Conservation (phyloP, 2,113 vertebrate species). For the Sturnira hondurensis region DNA sequence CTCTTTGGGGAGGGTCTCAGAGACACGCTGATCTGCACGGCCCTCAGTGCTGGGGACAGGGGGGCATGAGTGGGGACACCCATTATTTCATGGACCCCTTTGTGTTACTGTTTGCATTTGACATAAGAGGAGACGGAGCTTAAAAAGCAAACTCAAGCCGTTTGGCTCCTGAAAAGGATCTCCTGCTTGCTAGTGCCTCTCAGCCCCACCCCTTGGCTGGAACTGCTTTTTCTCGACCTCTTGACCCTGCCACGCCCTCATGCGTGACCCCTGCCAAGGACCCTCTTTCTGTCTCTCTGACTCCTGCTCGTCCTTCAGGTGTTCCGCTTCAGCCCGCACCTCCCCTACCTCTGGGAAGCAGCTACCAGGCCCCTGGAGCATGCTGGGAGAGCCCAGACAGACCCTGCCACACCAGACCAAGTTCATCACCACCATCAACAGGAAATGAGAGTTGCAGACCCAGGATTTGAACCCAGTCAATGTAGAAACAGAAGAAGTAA, state of each 20-base stretch:
- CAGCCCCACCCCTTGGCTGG: fast-evolving
- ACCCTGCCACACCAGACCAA: fast-evolving
- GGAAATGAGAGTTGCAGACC: no score
- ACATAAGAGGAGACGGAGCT: neutral
- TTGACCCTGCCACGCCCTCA: neutral
- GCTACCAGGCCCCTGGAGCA: fast-evolving
- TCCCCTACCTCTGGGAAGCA: neutral
- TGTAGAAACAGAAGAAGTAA: neutral
- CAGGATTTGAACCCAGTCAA: neutral
- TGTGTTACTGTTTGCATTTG: neutral
- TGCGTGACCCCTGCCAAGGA: neutral
- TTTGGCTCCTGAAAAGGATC: neutral
- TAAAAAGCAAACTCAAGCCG: neutral
- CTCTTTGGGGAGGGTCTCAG: neutral
- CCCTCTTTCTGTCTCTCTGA: neutral
- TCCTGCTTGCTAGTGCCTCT: neutral
- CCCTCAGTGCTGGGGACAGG: fast-evolving
- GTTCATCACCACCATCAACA: neutral
- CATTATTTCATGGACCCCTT: neutral
- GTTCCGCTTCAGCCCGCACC: fast-evolving
- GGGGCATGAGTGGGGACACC: neutral
- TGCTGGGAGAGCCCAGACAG: fast-evolving
- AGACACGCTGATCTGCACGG: neutral
- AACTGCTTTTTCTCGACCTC: neutral
- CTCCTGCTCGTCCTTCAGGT: neutral